Percentiles rank a stretch among this genome's conserved stretches.
phyloP scores from a whole-genome alignment of 2,888 invertebrate genomes.

The Cheilosia scutellata region DNA sequence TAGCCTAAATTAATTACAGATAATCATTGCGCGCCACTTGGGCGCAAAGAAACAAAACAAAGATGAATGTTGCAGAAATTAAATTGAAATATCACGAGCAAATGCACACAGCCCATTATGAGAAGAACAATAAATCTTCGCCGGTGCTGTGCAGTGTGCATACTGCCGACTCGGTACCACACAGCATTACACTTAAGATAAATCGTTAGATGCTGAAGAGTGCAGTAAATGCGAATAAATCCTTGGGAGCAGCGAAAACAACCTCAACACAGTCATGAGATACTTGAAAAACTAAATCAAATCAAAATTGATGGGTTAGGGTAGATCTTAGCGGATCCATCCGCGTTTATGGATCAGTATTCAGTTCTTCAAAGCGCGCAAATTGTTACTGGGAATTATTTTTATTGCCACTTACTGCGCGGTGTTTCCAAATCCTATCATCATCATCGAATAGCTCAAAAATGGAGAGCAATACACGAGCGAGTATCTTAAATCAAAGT shows the following conservation, averaged over 20 bases:
- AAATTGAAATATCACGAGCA: conserved; percentile 68
- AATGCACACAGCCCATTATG: conserved; percentile 54
- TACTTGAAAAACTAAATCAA: conserved; percentile 14
- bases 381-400: conserved; percentile 26
- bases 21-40: conserved; percentile 46
- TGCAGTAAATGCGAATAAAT: conserved; percentile 13
- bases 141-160: neutral
- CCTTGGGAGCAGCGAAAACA: neutral
- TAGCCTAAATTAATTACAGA: conserved; percentile 60
- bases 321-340: neutral
- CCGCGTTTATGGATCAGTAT: neutral
- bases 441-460: conserved; percentile 16
- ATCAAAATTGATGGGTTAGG: conserved; percentile 11
- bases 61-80: conserved; percentile 55
- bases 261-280: conserved; percentile 1
- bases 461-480: neutral
- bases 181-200: neutral
- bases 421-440: conserved; percentile 40
- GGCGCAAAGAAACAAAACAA: conserved; percentile 41
- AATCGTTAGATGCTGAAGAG: neutral
- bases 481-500: conserved; percentile 44
- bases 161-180: neutral
- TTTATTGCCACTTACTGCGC: conserved; percentile 55
- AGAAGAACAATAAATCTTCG: conserved; percentile 61
- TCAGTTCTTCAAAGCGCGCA: neutral